Conservation (phyloP, 2,797 vertebrate species). For the Falco berigora region DNA sequence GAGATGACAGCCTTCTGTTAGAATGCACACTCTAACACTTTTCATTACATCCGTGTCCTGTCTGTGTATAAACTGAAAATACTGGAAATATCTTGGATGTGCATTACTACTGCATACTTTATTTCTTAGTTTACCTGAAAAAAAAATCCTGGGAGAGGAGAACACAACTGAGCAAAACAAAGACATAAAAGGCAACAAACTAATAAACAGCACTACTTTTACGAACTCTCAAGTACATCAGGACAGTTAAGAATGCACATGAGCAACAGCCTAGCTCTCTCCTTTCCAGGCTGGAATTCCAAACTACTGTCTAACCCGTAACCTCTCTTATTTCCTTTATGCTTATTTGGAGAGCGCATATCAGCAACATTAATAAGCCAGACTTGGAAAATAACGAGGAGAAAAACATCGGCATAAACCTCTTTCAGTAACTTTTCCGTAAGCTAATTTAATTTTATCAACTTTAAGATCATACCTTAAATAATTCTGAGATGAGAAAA, state of each 20-base stretch:
- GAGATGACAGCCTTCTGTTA: background rate
- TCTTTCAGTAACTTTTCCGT: background rate
- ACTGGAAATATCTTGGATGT: background rate
- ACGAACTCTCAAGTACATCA: background rate
- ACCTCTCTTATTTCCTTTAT: background rate
- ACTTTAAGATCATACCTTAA: background rate
- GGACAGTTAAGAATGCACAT: background rate
- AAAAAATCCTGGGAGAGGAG: background rate
- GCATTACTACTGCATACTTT: background rate
- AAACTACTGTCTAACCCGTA: background rate
- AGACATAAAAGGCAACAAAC: background rate
- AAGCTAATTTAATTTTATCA: background rate
- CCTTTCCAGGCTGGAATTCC: background rate
- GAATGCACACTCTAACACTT: background rate
- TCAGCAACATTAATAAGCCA: background rate
- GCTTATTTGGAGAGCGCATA: background rate
- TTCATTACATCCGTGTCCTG: background rate
- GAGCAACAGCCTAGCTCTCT: background rate
- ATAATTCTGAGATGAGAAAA: slow-evolving; percentile 7
- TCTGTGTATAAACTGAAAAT: background rate
- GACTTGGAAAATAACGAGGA: background rate
- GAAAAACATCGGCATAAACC: background rate
- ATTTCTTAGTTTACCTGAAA: background rate
- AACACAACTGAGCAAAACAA: background rate
- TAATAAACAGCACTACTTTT: background rate